Percentiles rank a stretch among this genome's conserved stretches.
Evolutionary conservation across 1,140 invertebrate species (phyloP).

Genomic region (Trichoplusia ni): DNA sequence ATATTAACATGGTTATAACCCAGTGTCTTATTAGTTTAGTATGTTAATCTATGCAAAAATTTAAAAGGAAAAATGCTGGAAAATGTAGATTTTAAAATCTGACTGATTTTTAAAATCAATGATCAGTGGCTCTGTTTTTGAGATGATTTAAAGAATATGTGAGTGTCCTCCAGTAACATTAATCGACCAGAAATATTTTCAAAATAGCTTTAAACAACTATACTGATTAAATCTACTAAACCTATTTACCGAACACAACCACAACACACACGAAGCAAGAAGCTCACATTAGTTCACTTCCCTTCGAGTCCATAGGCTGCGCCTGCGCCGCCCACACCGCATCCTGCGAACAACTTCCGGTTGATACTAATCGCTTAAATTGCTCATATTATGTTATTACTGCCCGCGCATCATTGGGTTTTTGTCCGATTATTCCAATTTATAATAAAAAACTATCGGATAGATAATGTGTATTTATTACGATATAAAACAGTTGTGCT

Average conservation of each 20-base stretch:
- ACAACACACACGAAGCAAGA: constrained; percentile 5
- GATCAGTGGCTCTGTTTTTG: too few species aligned
- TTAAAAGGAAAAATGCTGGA: too few species aligned
- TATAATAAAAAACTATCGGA: constrained; percentile 24
- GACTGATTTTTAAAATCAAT: too few species aligned
- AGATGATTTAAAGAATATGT: too few species aligned
- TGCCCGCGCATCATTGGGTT: constrained; percentile 44
- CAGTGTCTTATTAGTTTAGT: too few species aligned
- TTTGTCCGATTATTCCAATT: constrained; percentile 46
- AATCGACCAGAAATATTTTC: too few species aligned
- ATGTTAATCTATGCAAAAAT: too few species aligned
- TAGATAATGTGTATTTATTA: constrained; percentile 31
- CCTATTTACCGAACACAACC: constrained; percentile 3
- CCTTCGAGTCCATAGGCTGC: constrained; percentile 26
- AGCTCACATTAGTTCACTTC: neutral
- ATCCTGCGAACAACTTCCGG: constrained; percentile 51
- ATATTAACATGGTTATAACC: too few species aligned
- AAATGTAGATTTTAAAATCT: too few species aligned
- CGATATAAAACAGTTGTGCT: constrained; percentile 16
- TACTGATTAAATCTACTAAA: too few species aligned
- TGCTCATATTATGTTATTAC: constrained; percentile 49
- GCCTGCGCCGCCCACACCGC: constrained; percentile 45
- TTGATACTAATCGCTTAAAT: constrained; percentile 46
- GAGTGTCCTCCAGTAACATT: too few species aligned
- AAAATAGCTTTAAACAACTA: too few species aligned